Base-by-base conservation (phyloP, 2,888 invertebrate genomes). In the Zaprionus bogoriensis region DNA sequence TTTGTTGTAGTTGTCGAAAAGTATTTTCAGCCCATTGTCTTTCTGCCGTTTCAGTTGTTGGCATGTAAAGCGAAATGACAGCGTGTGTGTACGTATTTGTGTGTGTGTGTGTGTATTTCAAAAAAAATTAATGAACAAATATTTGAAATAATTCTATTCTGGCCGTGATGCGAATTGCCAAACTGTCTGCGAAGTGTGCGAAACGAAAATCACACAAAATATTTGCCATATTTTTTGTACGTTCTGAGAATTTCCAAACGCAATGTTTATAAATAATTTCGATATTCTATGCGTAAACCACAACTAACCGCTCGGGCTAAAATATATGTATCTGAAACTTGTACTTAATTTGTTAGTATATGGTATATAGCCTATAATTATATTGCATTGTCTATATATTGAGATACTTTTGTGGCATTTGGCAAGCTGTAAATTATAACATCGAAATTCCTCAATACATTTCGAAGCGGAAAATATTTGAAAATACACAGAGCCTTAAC, bases 131-230 rank as follows among this genome's bases (percentile, higher is more conserved):
- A 68, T 79, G 65, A 65, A 72, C 57, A 83, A 55, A 83, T 83
- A 73, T 80, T 77, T 79, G 39, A 81, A 81, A 84, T 78, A 54
- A 71, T 65, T 78, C 82, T 65, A 71, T 65, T 78, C 82, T 65
- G 73, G 60, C 80, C 83, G 66, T 85, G 79, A 79, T 73, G 73
- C 73, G 86, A 85, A 85, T 82, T 76, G 77, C 79, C 79, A 82
- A 79, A 76, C 80, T 85, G 79, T 79, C 79, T 79, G 69, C 86
- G 67, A 60, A 59, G 53, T 72, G 65, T 55, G 59, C 58, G 27
- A 67, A 68, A 53, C 47, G 42, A 45, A 65, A 65, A 55, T 51
- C 53, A 36, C 38, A n/a, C 36, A 38, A 54, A 54, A 58, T 41
- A 54, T 52, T 23, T 58, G 9, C 23, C 22, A 39, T 14, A 25